phyloP scores from a whole-genome alignment of 2,797 vertebrate species.

The Squalus acanthias region DNA sequence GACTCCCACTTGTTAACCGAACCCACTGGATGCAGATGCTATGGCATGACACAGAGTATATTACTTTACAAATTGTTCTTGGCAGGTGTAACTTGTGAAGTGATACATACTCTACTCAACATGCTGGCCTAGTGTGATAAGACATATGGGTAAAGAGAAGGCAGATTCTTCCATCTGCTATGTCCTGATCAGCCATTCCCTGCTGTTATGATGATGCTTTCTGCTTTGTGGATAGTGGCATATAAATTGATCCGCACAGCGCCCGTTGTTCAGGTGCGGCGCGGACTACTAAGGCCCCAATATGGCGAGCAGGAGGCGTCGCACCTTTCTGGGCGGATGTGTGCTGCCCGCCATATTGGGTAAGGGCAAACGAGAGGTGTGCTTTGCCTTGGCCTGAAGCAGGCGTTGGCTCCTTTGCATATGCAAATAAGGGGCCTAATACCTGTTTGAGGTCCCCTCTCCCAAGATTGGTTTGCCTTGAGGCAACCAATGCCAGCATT shows the following conservation, averaged over 20 bases:
- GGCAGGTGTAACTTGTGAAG: conserved; percentile 21
- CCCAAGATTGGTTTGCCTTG: not conserved
- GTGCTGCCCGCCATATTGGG: not conserved
- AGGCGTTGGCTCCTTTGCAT: not conserved
- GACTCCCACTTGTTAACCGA: not conserved
- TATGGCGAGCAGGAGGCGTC: not conserved
- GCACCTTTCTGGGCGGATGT: not conserved
- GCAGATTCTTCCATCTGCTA: not conserved
- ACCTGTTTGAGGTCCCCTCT: not conserved
- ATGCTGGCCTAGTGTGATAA: not conserved
- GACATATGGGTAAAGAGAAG: not conserved
- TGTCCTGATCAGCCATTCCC: conserved; percentile 15
- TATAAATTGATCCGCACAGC: not conserved
- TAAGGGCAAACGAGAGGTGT: not conserved
- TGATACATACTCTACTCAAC: conserved; percentile 14
- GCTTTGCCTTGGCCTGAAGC: not conserved
- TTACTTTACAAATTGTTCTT: conserved; percentile 26
- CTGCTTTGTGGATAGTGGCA: not conserved
- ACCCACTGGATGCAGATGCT: not conserved
- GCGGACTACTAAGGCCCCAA: not conserved
- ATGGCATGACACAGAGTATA: not conserved
- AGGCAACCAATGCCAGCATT: not conserved
- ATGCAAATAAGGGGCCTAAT: not conserved
- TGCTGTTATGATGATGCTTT: not conserved
- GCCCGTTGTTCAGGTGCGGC: not conserved